Base-by-base conservation (phyloP, 2,113 vertebrate species). In the Orthonyx spaldingii region DNA sequence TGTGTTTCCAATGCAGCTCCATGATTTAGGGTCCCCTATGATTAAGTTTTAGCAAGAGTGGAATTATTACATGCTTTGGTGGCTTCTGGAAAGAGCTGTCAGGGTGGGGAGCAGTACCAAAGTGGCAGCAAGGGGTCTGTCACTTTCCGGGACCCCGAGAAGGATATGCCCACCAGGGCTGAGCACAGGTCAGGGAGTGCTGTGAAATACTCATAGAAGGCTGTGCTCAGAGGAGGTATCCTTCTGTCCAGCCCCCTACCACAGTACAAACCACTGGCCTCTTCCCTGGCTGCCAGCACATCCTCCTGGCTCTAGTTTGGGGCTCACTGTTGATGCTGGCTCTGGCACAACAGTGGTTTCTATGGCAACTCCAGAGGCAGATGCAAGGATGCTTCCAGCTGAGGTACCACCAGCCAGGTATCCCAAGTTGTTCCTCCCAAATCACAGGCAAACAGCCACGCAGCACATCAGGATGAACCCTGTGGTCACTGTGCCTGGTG, bases 361-460 rank as follows among this genome's bases (percentile, higher is more conserved):
- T 97, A 98, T 96, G 98, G 98, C 75, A 98, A 98, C 96, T 95
- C 86, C 93, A 97, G 98, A 97, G 97, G 97, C 41, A 52, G 96
- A 91, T 96, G 96, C 75, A 97, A 89, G 89, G 96, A 95, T 90
- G 96, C 97, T 82, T 94, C 89, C 65, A 97, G 95, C 85, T n/a
- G 22, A 95, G 97, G 72, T 98, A 98, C 55, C 33, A 64, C 39
- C 92, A 96, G 57, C 89, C 66, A 96, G 83, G 49, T 97, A 98
- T 93, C 98, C 97, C 46, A 88, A 94, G 52, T 49, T 90, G n/a
- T 96, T 98, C 79, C 65, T 97, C 79, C 71, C 65, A 23, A 95
- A 97, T 72, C 37, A 19, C 88, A 96, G 93, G 95, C 89, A 96
- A 82, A 78, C 6, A 2, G n/a, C 57, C 21, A 37, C 2, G 2